Base-by-base conservation (phyloP, 2,888 invertebrate genomes). In the Lymantria monacha region DNA sequence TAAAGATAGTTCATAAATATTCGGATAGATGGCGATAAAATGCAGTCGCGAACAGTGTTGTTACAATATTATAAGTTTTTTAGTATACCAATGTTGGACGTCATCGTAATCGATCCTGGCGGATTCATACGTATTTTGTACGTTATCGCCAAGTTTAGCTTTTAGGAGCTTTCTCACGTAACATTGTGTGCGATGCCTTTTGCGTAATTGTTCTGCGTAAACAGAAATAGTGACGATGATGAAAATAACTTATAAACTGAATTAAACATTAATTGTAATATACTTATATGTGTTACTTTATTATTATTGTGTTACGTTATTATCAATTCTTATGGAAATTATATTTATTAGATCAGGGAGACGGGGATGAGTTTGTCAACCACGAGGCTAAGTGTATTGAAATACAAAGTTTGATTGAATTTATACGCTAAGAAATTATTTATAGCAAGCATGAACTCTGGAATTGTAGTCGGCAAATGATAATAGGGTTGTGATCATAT, bases 161-260 rank as follows among this genome's bases (percentile, higher is more conserved):
- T 22, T 22, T 61, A 66, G 59, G 61, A 69, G 70, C 69, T 78
- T 76, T 74, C 65, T 63, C 53, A 58, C 33, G 55, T 77, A 73
- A 77, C 71, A 76, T 72, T 66, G 59, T 56, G 57, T 52, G 60
- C 51, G 58, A 64, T 50, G 48, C 51, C 47, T 55, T 61, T 63
- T 72, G 67, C 74, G 77, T 71, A 74, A 72, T 51, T 53, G 51
- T 49, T 30, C 53, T 54, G 50, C 68, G 69, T 69, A 68, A 69
- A 65, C 55, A 65, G 46, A 51, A 53, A 59, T 52, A 56, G 22
- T 68, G 63, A 66, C 65, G 63, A 61, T 52, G 36, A 11, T 22
- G 7, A 7, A 36, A 36, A 36, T 9, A 11, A 11, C 11, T 36
- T 36, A 11, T 36, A 36, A 36, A 36, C 36, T 7, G 11, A 36